Percentiles rank a stretch among this genome's conserved stretches.
Evolutionary conservation across 2,113 vertebrate species (phyloP).

Genomic region (Crotalus tigris): DNA sequence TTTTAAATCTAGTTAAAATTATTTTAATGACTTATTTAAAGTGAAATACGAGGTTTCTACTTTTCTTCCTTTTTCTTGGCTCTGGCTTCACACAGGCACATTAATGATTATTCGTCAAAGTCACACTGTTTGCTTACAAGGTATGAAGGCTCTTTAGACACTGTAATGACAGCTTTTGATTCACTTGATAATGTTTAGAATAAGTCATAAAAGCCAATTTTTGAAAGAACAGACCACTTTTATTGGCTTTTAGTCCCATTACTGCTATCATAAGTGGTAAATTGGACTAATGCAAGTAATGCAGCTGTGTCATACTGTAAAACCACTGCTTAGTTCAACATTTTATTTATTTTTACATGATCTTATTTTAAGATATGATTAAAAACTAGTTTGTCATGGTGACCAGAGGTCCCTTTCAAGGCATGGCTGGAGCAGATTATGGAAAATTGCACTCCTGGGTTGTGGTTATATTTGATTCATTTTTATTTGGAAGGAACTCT

Average conservation of each 20-base stretch:
- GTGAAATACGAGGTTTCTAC: conserved; percentile 67
- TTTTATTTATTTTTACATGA: conserved; percentile 65
- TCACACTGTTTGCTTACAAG: conserved; percentile 80
- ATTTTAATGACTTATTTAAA: conserved; percentile 70
- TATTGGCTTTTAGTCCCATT: conserved; percentile 80
- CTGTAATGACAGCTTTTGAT: conserved; percentile 59
- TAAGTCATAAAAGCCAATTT: conserved; percentile 74
- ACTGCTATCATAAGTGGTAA: conserved; percentile 76
- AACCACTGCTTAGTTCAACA: conserved; percentile 49
- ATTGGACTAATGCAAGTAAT: conserved; percentile 76
- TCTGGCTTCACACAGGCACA: conserved; percentile 63
- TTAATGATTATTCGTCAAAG: conserved; percentile 80
- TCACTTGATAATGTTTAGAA: conserved; percentile 73
- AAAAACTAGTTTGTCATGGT: conserved; percentile 20
- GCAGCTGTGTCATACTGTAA: conserved; percentile 74
- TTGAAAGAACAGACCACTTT: conserved; percentile 72
- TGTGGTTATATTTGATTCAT: not conserved
- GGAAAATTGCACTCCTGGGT: not conserved
- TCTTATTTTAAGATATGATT: conserved; percentile 27
- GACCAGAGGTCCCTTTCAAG: conserved; percentile 26
- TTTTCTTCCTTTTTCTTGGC: conserved; percentile 50
- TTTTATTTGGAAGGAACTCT: not conserved
- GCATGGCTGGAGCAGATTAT: not conserved
- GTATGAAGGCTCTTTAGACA: conserved; percentile 73
- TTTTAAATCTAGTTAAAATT: conserved; percentile 68